Evolutionary conservation across 2,113 vertebrate genomes (phyloP).

Genomic region (Pongo pygmaeus): DNA sequence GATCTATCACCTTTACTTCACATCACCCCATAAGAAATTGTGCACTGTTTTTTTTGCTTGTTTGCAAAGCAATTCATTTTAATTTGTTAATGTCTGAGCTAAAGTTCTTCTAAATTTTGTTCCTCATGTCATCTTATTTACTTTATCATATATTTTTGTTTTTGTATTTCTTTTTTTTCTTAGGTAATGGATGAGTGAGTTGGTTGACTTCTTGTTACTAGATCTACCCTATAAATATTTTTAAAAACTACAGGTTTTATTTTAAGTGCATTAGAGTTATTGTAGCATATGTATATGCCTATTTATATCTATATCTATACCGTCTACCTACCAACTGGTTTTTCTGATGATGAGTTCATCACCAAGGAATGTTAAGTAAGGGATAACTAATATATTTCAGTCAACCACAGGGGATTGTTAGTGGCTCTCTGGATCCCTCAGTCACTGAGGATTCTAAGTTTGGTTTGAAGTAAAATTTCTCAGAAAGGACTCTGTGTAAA

Average conservation of each 20-base stretch:
- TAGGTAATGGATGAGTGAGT: not conserved
- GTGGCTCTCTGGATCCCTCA: not conserved
- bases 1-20: not conserved
- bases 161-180: not conserved
- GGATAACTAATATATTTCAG: not conserved
- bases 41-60: not conserved
- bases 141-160: not conserved
- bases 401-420: not conserved
- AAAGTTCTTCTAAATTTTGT: not conserved
- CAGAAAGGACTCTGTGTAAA: not conserved
- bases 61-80: not conserved
- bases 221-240: not conserved
- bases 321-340: not conserved
- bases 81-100: not conserved
- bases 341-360: not conserved
- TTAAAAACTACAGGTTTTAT: not conserved
- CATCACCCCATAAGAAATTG: not conserved
- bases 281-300: not conserved
- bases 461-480: not conserved
- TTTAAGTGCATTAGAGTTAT: not conserved
- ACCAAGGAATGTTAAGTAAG: not conserved
- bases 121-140: not conserved
- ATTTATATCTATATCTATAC: not conserved
- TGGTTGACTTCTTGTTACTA: not conserved
- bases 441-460: not conserved